Conservation (phyloP, 2,113 vertebrate species). For the Laterallus jamaicensis region DNA sequence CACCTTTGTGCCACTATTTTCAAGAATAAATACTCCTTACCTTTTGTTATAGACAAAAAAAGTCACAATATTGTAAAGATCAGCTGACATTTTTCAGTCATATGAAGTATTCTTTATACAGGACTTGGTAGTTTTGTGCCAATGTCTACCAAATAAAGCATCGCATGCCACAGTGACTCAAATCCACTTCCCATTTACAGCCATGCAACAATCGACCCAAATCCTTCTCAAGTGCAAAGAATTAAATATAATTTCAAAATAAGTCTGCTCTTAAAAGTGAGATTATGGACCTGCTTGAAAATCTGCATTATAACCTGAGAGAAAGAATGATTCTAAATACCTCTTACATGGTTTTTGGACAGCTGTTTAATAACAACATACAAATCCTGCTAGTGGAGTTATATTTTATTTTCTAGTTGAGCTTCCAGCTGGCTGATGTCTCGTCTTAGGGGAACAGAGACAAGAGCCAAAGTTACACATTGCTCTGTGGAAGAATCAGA, state of each 20-base stretch:
- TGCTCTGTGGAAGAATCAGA: background rate
- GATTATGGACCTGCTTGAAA: background rate
- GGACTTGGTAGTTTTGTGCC: background rate
- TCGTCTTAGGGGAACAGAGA: background rate
- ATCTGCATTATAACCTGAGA: background rate
- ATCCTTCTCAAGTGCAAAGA: background rate
- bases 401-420: background rate
- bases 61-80: background rate
- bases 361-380: conserved; percentile 53
- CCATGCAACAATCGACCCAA: background rate
- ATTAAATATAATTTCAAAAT: background rate
- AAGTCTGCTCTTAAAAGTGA: background rate
- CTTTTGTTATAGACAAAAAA: background rate
- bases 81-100: background rate
- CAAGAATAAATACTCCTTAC: background rate
- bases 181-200: background rate
- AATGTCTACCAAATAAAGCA: background rate
- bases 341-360: conserved; percentile 34
- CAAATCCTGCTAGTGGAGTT: conserved; percentile 4
- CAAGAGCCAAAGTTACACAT: conserved; percentile 49
- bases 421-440: conserved; percentile 55
- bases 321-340: background rate
- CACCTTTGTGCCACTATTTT: background rate
- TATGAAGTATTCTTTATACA: background rate
- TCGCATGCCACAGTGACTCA: background rate